Evolutionary conservation across 2,888 invertebrate species (phyloP).

Genomic region (Lasioglossum vierecki): DNA sequence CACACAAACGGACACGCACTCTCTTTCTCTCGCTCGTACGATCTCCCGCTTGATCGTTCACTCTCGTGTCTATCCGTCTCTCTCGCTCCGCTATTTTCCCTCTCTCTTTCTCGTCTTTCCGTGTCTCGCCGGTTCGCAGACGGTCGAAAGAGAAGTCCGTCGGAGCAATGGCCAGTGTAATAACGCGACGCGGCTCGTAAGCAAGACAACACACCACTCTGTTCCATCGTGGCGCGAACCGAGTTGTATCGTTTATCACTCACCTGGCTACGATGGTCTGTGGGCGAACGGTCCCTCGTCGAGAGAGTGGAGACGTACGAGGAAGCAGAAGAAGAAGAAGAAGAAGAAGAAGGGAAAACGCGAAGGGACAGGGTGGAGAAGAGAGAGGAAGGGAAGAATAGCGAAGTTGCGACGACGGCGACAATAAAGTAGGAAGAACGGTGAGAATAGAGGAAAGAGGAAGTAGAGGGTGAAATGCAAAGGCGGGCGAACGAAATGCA

Average conservation of each 20-base stretch:
- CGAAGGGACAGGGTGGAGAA: conserved; percentile 8
- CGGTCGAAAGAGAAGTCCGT: conserved; percentile 47
- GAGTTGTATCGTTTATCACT: conserved; percentile 80
- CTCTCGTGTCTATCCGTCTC: conserved; percentile 20
- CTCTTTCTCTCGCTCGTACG: conserved; percentile 19
- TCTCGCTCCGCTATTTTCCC: neutral
- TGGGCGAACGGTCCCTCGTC: conserved; percentile 74
- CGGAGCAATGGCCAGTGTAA: conserved; percentile 61
- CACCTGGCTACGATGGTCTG: conserved; percentile 78
- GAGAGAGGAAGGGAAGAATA: conserved; percentile 51
- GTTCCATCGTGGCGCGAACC: conserved; percentile 70
- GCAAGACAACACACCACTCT: conserved; percentile 32
- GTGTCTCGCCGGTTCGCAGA: conserved; percentile 25
- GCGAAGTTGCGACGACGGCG: conserved; percentile 18
- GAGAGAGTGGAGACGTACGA: conserved; percentile 58
- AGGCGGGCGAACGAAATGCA: conserved; percentile 43
- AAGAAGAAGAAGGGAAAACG: conserved; percentile 33
- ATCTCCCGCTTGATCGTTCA: conserved; percentile 8
- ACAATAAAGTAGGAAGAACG: conserved; percentile 32
- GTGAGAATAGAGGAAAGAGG: conserved; percentile 42
- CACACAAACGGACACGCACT: too few relatives aligned
- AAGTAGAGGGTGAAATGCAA: conserved; percentile 35
- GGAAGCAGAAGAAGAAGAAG: neutral
- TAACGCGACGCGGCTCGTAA: conserved; percentile 53
- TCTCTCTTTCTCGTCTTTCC: conserved; percentile 14